These are phyloP conservation scores for Picus viridis DNA, from an alignment of 2,797 vertebrate genomes.

Conservation along the genomic window DNA sequence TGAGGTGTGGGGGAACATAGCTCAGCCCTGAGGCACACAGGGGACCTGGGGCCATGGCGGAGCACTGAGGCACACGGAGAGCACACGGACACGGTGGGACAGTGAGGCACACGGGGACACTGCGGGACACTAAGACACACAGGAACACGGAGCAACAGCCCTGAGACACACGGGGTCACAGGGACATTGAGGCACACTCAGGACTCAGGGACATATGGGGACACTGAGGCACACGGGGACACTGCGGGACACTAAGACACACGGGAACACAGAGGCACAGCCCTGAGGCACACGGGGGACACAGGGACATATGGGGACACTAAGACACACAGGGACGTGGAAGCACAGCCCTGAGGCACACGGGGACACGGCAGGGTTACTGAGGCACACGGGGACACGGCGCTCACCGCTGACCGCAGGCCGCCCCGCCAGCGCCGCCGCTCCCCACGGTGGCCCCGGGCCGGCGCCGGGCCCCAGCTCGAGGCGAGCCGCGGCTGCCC, in stretches of 20 bases:
- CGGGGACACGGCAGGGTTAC: not conserved
- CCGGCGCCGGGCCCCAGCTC: not conserved
- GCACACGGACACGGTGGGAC: not conserved
- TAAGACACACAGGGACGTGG: no score
- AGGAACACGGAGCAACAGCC: no score
- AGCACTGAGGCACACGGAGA: not conserved
- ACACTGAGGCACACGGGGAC: not conserved
- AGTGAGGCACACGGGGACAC: not conserved
- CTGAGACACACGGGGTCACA: no score
- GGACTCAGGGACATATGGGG: not conserved
- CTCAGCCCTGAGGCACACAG: not conserved
- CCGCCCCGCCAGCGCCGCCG: not conserved
- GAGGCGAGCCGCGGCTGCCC: not conserved
- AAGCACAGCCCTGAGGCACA: no score
- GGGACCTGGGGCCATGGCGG: not conserved
- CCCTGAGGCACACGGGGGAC: not conserved
- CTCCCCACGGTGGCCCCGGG: not conserved
- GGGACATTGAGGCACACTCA: not conserved
- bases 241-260: not conserved
- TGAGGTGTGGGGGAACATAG: no score
- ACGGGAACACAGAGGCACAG: not conserved
- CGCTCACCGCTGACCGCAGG: not conserved
- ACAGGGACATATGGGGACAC: not conserved
- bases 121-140: no score
- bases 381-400: not conserved